phyloP scores from a whole-genome alignment of 35 echinoderm and acorn worm genomes.

The Ophioderma brevispina region DNA sequence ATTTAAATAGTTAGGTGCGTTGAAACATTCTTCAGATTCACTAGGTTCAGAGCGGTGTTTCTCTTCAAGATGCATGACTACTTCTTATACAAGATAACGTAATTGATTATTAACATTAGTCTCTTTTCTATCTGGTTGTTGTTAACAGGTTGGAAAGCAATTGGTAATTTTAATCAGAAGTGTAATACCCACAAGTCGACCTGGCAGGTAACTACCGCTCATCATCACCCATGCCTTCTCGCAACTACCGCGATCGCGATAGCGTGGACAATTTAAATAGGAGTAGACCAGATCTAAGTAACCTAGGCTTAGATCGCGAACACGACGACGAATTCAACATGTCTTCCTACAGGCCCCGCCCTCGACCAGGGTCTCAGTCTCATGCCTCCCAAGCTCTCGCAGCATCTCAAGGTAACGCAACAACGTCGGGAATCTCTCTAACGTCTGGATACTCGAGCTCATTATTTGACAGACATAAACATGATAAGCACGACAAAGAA shows the following conservation, averaged over 20 bases:
- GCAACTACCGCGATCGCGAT: neutral
- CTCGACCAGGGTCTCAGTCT: neutral
- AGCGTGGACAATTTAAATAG: neutral
- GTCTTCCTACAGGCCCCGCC: constrained; percentile 28
- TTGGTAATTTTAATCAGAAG: no score
- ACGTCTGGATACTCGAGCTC: neutral
- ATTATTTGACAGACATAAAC: neutral
- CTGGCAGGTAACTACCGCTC: constrained; percentile 2
- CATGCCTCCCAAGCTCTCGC: neutral
- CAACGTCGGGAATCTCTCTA: neutral
- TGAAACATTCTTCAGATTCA: no score
- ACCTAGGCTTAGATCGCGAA: constrained; percentile 5
- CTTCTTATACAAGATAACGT: no score
- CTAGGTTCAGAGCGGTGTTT: no score
- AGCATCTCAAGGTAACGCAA: neutral
- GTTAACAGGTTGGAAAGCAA: no score
- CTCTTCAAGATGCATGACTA: no score
- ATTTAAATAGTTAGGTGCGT: no score
- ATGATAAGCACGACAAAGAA: neutral
- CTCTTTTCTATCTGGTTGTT: no score
- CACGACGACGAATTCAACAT: constrained; percentile 25
- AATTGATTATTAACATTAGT: no score
- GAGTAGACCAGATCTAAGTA: neutral
- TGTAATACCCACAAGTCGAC: neutral
- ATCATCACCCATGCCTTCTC: neutral